phyloP scores from a whole-genome alignment of 2,888 invertebrate species.

The Chymomyza procnemis region DNA sequence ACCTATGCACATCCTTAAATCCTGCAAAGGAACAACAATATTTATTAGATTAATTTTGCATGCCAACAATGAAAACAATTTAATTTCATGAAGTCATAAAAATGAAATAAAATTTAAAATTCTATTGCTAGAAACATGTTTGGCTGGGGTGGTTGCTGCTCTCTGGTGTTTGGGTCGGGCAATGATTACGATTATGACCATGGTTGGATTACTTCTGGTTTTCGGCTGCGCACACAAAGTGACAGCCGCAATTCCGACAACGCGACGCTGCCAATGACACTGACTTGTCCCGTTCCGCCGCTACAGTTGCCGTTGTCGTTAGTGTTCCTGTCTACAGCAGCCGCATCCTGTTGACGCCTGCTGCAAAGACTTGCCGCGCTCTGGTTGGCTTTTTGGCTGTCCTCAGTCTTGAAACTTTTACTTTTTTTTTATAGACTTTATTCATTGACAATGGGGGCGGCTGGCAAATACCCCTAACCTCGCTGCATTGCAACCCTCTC shows the following conservation, averaged over 20 bases:
- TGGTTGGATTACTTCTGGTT: conserved; percentile 1
- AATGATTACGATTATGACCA: not conserved
- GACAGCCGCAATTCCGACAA: conserved; percentile 35
- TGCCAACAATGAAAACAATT: conserved; percentile 59
- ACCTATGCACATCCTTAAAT: not conserved
- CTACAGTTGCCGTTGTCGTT: not conserved
- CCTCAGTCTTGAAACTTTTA: conserved; percentile 21
- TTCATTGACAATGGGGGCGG: conserved; percentile 33
- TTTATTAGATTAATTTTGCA: conserved; percentile 61
- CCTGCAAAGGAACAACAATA: not conserved
- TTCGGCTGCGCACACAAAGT: conserved; percentile 50
- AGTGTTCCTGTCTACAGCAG: conserved; percentile 17
- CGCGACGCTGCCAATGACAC: not conserved
- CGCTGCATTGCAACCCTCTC: conserved; percentile 57
- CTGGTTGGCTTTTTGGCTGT: conserved; percentile 35
- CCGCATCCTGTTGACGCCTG: conserved; percentile 67
- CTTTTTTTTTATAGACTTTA: conserved; percentile 12
- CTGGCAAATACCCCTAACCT: conserved; percentile 2
- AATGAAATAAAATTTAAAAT: conserved; percentile 65
- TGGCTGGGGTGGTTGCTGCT: not conserved
- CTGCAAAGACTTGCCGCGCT: conserved; percentile 19
- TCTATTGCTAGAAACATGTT: conserved; percentile 23
- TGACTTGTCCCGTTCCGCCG: not conserved
- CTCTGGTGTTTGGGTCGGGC: not conserved
- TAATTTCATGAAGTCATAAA: conserved; percentile 70